Evolutionary conservation across 1,140 invertebrate species (phyloP), one percentile per base, ranked within the genome.

Genomic region (Branchinecta lynchi): DNA sequence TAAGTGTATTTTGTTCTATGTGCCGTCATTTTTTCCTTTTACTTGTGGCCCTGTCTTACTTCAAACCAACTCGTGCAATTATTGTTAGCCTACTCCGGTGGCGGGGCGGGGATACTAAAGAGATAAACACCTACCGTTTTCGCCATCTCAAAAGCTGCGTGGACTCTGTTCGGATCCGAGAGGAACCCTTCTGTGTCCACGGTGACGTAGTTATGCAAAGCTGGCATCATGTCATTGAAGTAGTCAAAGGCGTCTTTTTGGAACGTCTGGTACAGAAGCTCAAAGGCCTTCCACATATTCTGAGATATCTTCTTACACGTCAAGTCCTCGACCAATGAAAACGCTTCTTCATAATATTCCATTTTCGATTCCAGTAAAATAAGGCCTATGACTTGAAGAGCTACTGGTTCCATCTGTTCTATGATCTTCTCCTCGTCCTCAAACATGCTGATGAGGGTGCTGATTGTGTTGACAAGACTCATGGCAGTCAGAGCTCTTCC

Each of bases 221-320:
- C 89, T 45, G 96, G 93, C 93, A 98, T 98, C 89, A 98, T 97
- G 74, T 99, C 96, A 65, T 89, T 92, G 77, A 99, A 99, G 81
- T 96, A 98, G 78, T 98, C 94, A 70, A 89, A 86, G 43, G 92
- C 95, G 79, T 96, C 92, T 75, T 93, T 92, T 78, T 93, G 87
- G 76, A 97, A 96, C 69, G 95, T 82, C 79, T 85, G 84, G 78
- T 93, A 93, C 73, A 96, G 84, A 72, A 95, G 81, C 76, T 94
- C 90, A 72, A 97, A 86, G 65, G 98, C 88, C 77, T 91, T 88
- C 96, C 96, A 99, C 90, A 98, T 92, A 75, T 93, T 90, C 65
- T 86, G 83, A 0, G 93, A 95, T 73, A 99, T 89, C 70, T 84
- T 81, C 76, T 90, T 91, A 15, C 86, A 85, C 5, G 94, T 97